These are phyloP conservation scores for Zaprionus davidi DNA, from an alignment of 1,140 invertebrate genomes.

Conservation along the genomic window DNA sequence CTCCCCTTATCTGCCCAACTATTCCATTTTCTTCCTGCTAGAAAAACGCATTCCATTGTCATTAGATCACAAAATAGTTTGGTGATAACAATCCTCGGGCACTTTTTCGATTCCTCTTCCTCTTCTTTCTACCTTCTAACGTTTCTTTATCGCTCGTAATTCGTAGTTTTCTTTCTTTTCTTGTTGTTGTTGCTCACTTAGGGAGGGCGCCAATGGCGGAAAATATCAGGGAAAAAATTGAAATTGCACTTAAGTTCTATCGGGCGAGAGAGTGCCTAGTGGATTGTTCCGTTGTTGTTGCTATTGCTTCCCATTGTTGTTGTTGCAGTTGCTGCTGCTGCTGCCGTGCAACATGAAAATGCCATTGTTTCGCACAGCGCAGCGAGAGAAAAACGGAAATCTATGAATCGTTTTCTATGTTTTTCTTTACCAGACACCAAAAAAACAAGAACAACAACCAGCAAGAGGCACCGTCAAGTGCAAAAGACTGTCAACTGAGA, in stretches of 20 bases:
- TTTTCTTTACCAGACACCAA: slow-evolving; percentile 43
- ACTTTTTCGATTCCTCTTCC: slow-evolving; percentile 20
- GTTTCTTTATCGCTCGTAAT: slow-evolving; percentile 26
- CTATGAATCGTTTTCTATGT: slow-evolving; percentile 78
- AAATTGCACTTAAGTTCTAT: slow-evolving; percentile 77
- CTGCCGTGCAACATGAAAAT: slow-evolving; percentile 78
- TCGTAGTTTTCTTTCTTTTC: slow-evolving; percentile 41
- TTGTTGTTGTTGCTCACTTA: slow-evolving; percentile 50
- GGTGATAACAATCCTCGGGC: slow-evolving; percentile 26
- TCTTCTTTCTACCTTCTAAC: neutral
- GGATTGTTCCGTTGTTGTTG: slow-evolving; percentile 14
- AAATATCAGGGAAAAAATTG: slow-evolving; percentile 61
- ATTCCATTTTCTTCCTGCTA: too few relatives aligned
- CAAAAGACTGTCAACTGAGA: slow-evolving; percentile 75
- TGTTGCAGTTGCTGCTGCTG: slow-evolving; percentile 20
- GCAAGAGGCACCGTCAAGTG: slow-evolving; percentile 51
- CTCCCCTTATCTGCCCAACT: slow-evolving; percentile 18
- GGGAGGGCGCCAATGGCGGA: slow-evolving; percentile 68
- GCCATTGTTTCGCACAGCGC: slow-evolving; percentile 71
- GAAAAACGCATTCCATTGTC: slow-evolving; percentile 5
- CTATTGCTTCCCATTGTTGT: slow-evolving; percentile 2
- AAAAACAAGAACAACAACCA: slow-evolving; percentile 32
- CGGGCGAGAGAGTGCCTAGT: slow-evolving; percentile 50
- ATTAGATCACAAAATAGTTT: slow-evolving; percentile 42
- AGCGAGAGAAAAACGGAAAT: slow-evolving; percentile 68